A percentile compares a stretch with the other conserved stretches of the same genome.
Conservation (phyloP, 2,797 vertebrate species). For the Odontamblyopus lacepedii region DNA sequence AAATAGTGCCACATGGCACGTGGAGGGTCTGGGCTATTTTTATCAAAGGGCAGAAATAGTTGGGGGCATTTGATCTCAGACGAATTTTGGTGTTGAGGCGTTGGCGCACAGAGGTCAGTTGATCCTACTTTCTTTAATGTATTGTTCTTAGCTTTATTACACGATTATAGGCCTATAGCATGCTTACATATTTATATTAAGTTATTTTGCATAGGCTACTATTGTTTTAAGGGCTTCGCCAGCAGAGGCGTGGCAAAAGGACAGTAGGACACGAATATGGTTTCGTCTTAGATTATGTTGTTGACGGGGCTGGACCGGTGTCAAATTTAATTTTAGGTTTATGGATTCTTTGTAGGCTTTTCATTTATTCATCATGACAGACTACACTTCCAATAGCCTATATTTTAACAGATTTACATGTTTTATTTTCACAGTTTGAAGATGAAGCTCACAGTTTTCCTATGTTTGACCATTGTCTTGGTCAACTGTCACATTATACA, state of each 20-base stretch:
- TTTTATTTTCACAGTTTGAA: background rate
- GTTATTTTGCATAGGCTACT: background rate
- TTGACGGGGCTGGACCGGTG: too few species aligned
- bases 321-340: too few species aligned
- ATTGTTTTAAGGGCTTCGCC: background rate
- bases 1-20: background rate
- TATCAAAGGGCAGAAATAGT: constrained; percentile 2
- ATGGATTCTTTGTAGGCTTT: too few species aligned
- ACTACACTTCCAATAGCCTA: background rate
- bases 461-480: background rate
- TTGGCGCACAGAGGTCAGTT: constrained; percentile 1
- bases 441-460: constrained; percentile 6
- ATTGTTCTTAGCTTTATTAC: background rate
- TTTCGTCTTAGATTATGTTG: too few species aligned
- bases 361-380: too few species aligned
- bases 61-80: background rate
- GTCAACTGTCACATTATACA: background rate
- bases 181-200: background rate
- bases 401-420: background rate
- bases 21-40: background rate
- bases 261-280: too few species aligned
- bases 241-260: background rate
- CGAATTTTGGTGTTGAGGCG: background rate
- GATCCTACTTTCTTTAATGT: background rate
- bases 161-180: background rate